Conservation (phyloP, 2,797 vertebrate species). For the Phaenicophaeus curvirostris region DNA sequence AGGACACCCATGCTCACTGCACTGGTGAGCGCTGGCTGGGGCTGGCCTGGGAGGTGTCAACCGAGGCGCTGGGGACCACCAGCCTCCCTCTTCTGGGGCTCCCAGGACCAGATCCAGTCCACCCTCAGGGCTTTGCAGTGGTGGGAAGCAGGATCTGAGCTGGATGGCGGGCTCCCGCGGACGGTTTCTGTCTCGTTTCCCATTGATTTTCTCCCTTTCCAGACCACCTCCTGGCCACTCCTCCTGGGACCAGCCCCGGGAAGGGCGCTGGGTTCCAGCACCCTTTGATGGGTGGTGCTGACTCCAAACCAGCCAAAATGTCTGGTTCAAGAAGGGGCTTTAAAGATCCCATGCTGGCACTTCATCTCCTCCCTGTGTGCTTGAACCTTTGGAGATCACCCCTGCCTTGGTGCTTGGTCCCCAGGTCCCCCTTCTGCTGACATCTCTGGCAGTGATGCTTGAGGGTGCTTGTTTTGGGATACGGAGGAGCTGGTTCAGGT, state of each 20-base stretch:
- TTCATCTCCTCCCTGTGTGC: neutral
- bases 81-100: neutral
- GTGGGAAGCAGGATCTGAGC: neutral
- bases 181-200: neutral
- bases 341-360: neutral
- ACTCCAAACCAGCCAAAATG: neutral
- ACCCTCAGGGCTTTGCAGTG: no score
- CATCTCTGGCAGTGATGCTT: neutral
- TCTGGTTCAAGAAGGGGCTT: neutral
- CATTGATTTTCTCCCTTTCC: neutral
- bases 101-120: neutral
- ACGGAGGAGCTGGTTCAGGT: neutral
- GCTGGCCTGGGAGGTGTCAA: neutral
- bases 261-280: neutral
- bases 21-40: neutral
- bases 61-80: fast-evolving
- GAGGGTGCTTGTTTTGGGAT: neutral
- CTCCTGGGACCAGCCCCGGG: neutral
- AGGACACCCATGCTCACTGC: fast-evolving
- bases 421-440: neutral
- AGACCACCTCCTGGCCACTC: no score
- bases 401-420: fast-evolving
- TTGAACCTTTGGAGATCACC: neutral
- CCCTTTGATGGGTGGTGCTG: neutral
- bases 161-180: neutral